Percentiles rank a stretch among this genome's conserved stretches.
phyloP scores from a whole-genome alignment of 2,888 invertebrate species.

The Imbricaverruca yamaguchii region DNA sequence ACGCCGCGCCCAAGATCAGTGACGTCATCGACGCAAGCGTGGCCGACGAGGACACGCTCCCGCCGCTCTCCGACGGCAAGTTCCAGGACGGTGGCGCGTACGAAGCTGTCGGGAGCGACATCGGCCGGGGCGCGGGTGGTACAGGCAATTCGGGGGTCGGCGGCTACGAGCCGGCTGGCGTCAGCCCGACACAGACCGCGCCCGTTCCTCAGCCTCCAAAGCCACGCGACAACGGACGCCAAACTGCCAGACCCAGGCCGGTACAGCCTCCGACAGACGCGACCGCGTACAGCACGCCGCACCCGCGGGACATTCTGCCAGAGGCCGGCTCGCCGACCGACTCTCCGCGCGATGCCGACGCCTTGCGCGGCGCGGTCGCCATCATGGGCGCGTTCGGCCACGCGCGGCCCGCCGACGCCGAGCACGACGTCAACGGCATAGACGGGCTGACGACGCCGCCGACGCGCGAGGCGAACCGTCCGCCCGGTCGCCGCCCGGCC shows the following conservation, averaged over 20 bases:
- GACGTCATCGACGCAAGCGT: not conserved
- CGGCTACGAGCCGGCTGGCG: not conserved
- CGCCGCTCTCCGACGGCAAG: too few species aligned
- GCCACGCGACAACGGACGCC: too few species aligned
- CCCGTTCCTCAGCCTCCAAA: not conserved
- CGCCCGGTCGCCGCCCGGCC: not conserved
- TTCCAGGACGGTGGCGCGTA: too few species aligned
- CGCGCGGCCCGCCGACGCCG: not conserved
- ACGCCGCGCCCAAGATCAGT: not conserved
- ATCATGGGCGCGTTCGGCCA: not conserved
- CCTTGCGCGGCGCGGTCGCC: not conserved
- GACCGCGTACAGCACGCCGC: not conserved
- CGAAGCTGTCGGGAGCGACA: too few species aligned
- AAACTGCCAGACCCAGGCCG: too few species aligned
- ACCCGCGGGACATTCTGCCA: not conserved
- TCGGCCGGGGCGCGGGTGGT: too few species aligned
- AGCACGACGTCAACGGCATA: not conserved
- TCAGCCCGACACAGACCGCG: not conserved
- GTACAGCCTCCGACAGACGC: not conserved
- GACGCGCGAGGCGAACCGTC: not conserved
- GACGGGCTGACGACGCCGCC: not conserved
- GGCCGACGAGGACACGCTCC: too few species aligned
- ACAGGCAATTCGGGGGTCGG: too few species aligned
- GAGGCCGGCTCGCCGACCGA: not conserved
- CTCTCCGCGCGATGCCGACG: not conserved